Base-by-base conservation (phyloP, 2,113 vertebrate species). In the Pionites leucogaster region DNA sequence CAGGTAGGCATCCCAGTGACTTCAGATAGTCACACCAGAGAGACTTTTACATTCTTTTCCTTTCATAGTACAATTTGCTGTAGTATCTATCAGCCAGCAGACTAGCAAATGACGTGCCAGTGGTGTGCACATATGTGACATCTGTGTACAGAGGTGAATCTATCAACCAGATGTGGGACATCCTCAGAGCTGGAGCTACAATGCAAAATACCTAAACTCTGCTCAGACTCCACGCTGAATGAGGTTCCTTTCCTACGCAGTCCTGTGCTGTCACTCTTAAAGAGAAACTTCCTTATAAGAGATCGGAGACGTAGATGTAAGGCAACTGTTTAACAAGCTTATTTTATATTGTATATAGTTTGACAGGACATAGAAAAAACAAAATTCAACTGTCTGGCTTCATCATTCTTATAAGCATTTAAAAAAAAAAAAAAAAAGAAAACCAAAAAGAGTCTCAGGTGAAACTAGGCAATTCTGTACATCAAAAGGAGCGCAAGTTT, bases 141-240 rank as follows among this genome's bases (percentile, higher is more conserved):
- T 44, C 31, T 2, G 0, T 0, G 0, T 55, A 31, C 31, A 74
- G 59, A 50, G 55, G 2, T 62, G 12, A 80, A 60, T 13, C 15
- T 35, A 22, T 49, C n/a, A 59, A 59, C 22, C 13, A 68, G 53
- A 57, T n/a, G 47, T 13, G 28, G 0, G 1, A 37, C 29, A 42
- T 57, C 7, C 27, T 62, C 31, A 69, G 23, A 50, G 23, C 23
- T 57, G 33, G 9, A 23, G 7, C 75, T 55, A 22, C 4, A 49
- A 17, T 69, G 24, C 11, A 80, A 63, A 63, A 50, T 50, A 69
- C 33, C 25, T 63, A 57, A 63, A 85, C 50, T 80, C 37, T 50
- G 9, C 19, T 85, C 27, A 55, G 20, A 28, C 3, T 55, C 47
- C 47, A 27, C 14, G 13, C 4, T 55, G 52, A 27, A 62, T 55